Percentiles rank a stretch among this genome's conserved stretches.
phyloP scores from a whole-genome alignment of 2,797 vertebrate species.

The Synaphobranchus kaupii region DNA sequence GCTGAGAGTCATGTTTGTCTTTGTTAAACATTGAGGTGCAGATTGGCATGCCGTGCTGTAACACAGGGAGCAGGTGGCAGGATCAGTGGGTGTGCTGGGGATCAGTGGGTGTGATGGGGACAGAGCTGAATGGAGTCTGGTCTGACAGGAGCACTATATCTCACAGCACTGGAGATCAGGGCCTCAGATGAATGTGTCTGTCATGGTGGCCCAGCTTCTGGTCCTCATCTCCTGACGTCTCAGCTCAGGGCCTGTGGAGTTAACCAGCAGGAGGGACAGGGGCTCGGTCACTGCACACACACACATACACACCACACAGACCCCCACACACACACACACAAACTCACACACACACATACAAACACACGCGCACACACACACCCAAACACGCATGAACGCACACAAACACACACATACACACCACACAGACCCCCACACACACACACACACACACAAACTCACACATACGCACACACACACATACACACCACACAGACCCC shows the following conservation, averaged over 20 bases:
- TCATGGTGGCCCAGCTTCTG: constrained; percentile 47
- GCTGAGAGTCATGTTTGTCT: not conserved
- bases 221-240: not conserved
- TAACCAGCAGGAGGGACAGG: not conserved
- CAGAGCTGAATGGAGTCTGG: constrained; percentile 34
- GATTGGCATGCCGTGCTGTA: not conserved
- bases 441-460: not conserved
- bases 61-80: not conserved
- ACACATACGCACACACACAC: too few species aligned
- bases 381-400: not conserved
- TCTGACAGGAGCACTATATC: constrained; percentile 46
- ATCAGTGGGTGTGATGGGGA: constrained; percentile 4
- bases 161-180: constrained; percentile 44
- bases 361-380: constrained; percentile 20
- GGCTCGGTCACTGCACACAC: not conserved
- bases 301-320: too few species aligned
- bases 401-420: not conserved
- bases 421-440: not conserved
- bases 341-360: constrained; percentile 17
- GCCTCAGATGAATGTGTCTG: constrained; percentile 59
- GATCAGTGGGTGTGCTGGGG: not conserved
- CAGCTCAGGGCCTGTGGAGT: not conserved
- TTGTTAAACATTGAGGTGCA: not conserved
- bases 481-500: too few species aligned
- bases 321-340: not conserved